Evolutionary conservation across 2,797 vertebrate genomes (phyloP), one percentile per base, ranked within the genome.

Genomic region (Catostomus latipinnis): DNA sequence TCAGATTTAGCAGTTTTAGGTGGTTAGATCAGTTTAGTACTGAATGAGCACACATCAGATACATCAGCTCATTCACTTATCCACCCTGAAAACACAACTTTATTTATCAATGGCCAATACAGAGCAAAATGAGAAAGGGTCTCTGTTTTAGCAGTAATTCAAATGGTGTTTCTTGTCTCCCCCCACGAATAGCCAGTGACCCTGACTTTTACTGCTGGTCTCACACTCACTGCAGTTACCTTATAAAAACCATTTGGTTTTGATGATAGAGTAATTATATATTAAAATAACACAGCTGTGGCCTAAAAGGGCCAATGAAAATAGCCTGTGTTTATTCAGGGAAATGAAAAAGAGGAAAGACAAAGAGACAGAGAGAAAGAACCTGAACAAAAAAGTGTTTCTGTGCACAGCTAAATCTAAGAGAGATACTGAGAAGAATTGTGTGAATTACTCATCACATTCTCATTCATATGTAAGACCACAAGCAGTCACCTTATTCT

Each of bases 161-260:
- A 34, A 34, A 48, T 58, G 62, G 74, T 49, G 57, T 22, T 63
- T 57, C 60, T 78, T 62, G 48, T 62, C 57, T 54, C 16, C 13
- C 22, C n/a, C 46, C 71, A 34, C 45, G n/a, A 63, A 50, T 71
- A 58, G 18, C 46, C 34, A 62, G 67, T 70, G 76, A 52, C 34
- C 57, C 54, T 69, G 54, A 45, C 54, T 58, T 58, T 46, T 71
- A 77, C 7, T 53, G 46, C 67, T 53, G 34, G 6, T 71, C 68
- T 56, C 43, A 62, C 13, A 60, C 75, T 43, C 22, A 43, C 76
- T 22, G 58, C 58, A 63, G 12, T 78, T 58, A 63, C 50, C 68
- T 78, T 78, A 71, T 71, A 22, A 71, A 78, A 71, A 63, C 34
- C 68, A 63, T 71, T 34, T 34, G 34, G 34, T 34, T 77, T 77